Percentiles rank a stretch among this genome's conserved stretches.
These are phyloP conservation scores for Phrynocephalus forsythii DNA, from an alignment of 2,797 vertebrate species.

Conservation along the genomic window DNA sequence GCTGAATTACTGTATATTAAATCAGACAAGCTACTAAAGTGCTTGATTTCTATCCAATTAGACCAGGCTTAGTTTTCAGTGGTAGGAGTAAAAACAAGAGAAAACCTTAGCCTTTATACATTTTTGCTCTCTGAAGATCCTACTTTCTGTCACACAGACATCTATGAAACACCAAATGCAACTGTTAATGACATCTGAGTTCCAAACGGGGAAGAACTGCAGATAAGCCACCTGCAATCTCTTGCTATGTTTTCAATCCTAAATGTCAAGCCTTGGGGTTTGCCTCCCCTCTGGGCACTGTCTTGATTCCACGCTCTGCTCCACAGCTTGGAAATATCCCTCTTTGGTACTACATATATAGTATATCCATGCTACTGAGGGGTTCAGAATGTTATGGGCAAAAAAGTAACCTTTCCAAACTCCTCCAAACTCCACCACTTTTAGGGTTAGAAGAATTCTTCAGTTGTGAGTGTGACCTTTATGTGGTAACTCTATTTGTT, in stretches of 20 bases:
- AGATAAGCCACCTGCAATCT: neutral
- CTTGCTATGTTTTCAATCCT: neutral
- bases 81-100: neutral
- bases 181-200: neutral
- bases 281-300: neutral
- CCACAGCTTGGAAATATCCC: no score
- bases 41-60: neutral
- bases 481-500: neutral
- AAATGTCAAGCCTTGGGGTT: neutral
- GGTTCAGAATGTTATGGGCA: neutral
- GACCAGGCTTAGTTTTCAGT: neutral
- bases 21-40: neutral
- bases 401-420: neutral
- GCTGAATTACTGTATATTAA: constrained; percentile 18
- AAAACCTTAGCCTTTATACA: neutral
- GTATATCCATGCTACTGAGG: no score
- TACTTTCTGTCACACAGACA: neutral
- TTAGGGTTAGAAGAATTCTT: neutral
- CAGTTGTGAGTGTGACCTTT: neutral
- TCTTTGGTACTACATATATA: no score
- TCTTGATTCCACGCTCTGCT: neutral
- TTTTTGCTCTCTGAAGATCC: neutral
- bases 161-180: neutral
- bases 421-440: no score
- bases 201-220: neutral